Evolutionary conservation across 2,888 invertebrate genomes (phyloP).

Genomic region (Coronaproctus castanopsis): DNA sequence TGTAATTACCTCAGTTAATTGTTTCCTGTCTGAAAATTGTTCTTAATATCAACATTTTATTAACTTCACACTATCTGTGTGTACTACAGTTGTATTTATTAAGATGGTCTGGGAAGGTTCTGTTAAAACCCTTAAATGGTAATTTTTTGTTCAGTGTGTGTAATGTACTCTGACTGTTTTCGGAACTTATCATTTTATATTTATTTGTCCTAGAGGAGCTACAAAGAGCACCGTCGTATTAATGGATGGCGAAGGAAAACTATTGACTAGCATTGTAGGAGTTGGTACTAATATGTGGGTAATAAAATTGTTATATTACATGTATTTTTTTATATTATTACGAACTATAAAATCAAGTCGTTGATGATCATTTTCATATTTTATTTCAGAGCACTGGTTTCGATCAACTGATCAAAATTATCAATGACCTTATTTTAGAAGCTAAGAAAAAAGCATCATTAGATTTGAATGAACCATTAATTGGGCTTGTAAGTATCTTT

Average conservation of each 20-base stretch:
- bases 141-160: too few relatives aligned
- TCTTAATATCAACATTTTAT: too few relatives aligned
- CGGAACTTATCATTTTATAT: too few relatives aligned
- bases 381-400: conserved; percentile 41
- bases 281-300: conserved; percentile 66
- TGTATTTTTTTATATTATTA: background rate
- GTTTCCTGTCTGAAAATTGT: too few relatives aligned
- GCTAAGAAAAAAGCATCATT: conserved; percentile 44
- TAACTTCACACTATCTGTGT: too few relatives aligned
- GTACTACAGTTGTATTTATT: too few relatives aligned
- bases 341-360: background rate
- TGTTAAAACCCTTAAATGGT: too few relatives aligned
- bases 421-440: conserved; percentile 47
- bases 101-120: too few relatives aligned
- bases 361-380: background rate
- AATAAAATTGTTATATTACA: conserved; percentile 15
- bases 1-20: too few relatives aligned
- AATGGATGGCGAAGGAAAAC: conserved; percentile 46
- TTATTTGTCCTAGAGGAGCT: conserved; percentile 45
- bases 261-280: conserved; percentile 43
- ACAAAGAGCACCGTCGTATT: conserved; percentile 64
- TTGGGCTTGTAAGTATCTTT: conserved; percentile 40
- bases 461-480: conserved; percentile 35
- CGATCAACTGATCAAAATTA: conserved; percentile 43
- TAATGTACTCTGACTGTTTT: too few relatives aligned